Conservation (phyloP, 2,888 invertebrate genomes). For the Eilema sororculum region DNA sequence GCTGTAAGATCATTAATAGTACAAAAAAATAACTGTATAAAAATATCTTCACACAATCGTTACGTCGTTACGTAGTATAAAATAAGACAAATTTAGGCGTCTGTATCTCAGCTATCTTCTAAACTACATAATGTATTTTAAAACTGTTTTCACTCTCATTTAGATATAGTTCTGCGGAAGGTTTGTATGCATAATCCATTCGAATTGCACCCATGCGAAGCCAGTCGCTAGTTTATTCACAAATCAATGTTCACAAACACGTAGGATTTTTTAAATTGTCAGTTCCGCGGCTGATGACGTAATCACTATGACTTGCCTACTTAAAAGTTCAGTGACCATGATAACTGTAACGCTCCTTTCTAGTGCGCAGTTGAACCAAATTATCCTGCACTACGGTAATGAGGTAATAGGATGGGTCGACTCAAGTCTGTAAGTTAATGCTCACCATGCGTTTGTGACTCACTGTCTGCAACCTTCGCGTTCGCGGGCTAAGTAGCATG, state of each 20-base stretch:
- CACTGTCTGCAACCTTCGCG: conserved; percentile 1
- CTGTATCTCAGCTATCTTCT: not conserved
- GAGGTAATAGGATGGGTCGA: conserved; percentile 22
- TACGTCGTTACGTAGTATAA: not conserved
- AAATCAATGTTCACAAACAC: not conserved
- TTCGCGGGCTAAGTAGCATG: not conserved
- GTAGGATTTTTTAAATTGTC: not conserved
- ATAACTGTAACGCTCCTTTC: conserved; percentile 35
- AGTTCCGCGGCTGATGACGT: conserved; percentile 27
- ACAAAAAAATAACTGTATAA: not conserved
- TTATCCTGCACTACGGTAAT: conserved; percentile 28
- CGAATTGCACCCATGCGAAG: not conserved
- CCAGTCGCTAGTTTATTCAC: not conserved
- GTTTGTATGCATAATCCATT: not conserved
- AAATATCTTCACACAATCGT: not conserved
- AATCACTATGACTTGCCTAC: conserved; percentile 38
- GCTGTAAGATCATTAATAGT: not conserved
- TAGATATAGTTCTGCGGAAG: not conserved
- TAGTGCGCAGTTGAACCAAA: conserved; percentile 30
- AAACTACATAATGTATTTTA: not conserved
- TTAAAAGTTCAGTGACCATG: conserved; percentile 51
- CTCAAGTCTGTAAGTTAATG: not conserved
- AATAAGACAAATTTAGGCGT: not conserved
- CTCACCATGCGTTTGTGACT: not conserved
- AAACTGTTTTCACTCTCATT: not conserved